These are phyloP conservation scores for Heliothis virescens DNA, from an alignment of 1,140 invertebrate genomes.

Conservation along the genomic window DNA sequence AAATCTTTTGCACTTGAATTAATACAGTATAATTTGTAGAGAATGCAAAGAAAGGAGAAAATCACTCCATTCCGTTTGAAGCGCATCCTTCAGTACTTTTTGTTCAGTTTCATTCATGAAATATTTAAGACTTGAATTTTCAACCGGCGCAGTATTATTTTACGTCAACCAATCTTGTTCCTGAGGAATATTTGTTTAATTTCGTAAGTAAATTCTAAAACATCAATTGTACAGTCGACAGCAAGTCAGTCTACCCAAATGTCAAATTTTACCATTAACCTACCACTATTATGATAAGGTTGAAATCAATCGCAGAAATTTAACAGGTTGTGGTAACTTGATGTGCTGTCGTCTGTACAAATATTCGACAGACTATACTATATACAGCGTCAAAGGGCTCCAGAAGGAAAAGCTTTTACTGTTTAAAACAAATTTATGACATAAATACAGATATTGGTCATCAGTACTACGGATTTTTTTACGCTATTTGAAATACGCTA, in stretches of 20 bases:
- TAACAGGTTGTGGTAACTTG: no score
- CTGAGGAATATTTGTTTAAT: neutral
- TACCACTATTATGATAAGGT: no score
- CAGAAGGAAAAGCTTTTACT: no score
- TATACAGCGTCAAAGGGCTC: no score
- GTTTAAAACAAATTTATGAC: no score
- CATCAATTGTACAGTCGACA: neutral
- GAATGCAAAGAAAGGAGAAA: neutral
- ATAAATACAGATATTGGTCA: no score
- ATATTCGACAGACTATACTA: neutral
- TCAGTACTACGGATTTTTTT: no score
- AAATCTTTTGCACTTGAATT: neutral
- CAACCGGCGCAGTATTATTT: neutral
- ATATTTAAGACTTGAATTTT: constrained; percentile 23
- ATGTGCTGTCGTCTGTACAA: no score
- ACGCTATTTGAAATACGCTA: no score
- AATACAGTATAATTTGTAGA: neutral
- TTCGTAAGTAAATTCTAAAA: neutral
- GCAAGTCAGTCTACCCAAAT: no score
- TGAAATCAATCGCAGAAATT: no score
- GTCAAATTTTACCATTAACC: no score
- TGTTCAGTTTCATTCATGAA: constrained; percentile 13
- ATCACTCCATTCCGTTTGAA: constrained; percentile 4
- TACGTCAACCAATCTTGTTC: neutral
- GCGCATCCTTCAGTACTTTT: constrained; percentile 12